Percentiles rank a stretch among this genome's conserved stretches.
phyloP scores from a whole-genome alignment of 1,140 invertebrate species.

The Meloidogyne exigua region DNA sequence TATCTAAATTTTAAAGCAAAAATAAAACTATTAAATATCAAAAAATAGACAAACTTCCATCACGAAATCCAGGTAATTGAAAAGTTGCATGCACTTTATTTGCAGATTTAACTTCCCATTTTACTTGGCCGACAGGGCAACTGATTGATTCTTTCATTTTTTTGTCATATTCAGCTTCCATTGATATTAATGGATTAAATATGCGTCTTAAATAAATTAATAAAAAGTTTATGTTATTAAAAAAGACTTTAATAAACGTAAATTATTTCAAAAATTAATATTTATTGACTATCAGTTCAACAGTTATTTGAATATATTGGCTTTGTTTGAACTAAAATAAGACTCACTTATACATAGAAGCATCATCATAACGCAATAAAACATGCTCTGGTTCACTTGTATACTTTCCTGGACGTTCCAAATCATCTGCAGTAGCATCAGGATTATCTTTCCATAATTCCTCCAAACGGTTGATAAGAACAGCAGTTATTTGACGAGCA shows the following conservation, averaged over 20 bases:
- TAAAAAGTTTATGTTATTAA: slow-evolving; percentile 17
- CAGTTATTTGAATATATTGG: slow-evolving; percentile 10
- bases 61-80: slow-evolving; percentile 91
- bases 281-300: too few relatives aligned
- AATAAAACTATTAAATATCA: not conserved
- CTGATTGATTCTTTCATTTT: slow-evolving; percentile 96
- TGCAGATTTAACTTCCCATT: slow-evolving; percentile 85
- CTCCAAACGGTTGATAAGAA: slow-evolving; percentile 95
- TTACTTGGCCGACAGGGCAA: slow-evolving; percentile 94
- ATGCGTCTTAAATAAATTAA: slow-evolving; percentile 93
- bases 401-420: slow-evolving; percentile 83
- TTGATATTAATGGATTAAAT: slow-evolving; percentile 90
- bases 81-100: slow-evolving; percentile 97
- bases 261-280: too few relatives aligned
- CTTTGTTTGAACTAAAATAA: slow-evolving; percentile 7
- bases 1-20: slow-evolving; percentile 36
- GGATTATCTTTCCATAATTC: slow-evolving; percentile 83
- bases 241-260: too few relatives aligned
- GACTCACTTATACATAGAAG: slow-evolving; percentile 73
- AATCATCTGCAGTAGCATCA: slow-evolving; percentile 89
- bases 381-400: slow-evolving; percentile 75
- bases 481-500: slow-evolving; percentile 88
- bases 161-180: slow-evolving; percentile 98
- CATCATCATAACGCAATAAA: slow-evolving; percentile 87
- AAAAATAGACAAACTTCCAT: slow-evolving; percentile 67